phyloP scores from a whole-genome alignment of 2,888 invertebrate species.

The Cabera pusaria region DNA sequence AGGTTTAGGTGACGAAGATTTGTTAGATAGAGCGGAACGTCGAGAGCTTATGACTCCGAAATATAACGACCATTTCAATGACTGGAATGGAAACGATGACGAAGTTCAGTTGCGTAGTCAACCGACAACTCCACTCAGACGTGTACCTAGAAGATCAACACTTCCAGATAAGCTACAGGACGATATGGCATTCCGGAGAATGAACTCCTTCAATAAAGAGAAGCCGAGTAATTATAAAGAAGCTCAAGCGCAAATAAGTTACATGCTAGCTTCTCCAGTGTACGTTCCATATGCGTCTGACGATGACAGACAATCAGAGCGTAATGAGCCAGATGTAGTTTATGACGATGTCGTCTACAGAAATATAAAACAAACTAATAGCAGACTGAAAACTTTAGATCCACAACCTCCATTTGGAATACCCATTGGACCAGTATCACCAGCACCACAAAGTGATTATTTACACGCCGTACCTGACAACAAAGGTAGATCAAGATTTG shows the following conservation, averaged over 20 bases:
- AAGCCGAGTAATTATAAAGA: constrained; percentile 63
- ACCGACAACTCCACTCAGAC: constrained; percentile 70
- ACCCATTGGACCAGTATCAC: constrained; percentile 91
- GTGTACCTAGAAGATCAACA: constrained; percentile 69
- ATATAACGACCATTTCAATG: constrained; percentile 72
- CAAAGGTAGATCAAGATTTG: constrained; percentile 83
- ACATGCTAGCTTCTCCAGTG: constrained; percentile 87
- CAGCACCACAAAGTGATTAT: constrained; percentile 92
- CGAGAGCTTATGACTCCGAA: constrained; percentile 85
- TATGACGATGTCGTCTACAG: constrained; percentile 93
- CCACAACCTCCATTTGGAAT: constrained; percentile 96
- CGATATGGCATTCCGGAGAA: constrained; percentile 91
- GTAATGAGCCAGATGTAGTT: constrained; percentile 91
- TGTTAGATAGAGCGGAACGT: constrained; percentile 90
- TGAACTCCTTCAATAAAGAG: constrained; percentile 84
- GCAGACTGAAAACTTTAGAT: constrained; percentile 87
- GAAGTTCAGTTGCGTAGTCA: constrained; percentile 73
- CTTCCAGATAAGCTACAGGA: constrained; percentile 88
- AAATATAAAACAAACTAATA: constrained; percentile 90
- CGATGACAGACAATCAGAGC: constrained; percentile 79
- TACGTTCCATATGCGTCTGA: constrained; percentile 79
- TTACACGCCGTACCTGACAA: constrained; percentile 89
- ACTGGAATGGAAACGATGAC: constrained; percentile 79
- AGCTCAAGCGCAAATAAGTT: constrained; percentile 82
- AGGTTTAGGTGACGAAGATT: constrained; percentile 91